phyloP scores from a whole-genome alignment of 2,888 invertebrate species.

The Glyphotaelius pellucidus region DNA sequence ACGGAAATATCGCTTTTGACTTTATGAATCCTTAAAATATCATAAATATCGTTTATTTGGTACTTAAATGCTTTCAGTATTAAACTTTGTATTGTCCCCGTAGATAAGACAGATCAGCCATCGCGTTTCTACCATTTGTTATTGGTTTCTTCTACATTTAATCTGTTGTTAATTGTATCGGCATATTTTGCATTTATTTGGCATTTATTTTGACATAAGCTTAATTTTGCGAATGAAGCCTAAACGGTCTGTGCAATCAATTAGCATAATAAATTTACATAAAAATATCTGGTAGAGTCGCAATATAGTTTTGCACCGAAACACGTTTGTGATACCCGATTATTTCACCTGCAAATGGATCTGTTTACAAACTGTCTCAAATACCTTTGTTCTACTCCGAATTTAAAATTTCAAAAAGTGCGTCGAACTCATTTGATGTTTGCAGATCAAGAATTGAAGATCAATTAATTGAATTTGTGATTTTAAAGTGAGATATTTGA shows the following conservation, averaged over 20 bases:
- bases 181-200: background rate
- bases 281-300: background rate
- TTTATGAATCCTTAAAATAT: too few relatives aligned
- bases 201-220: background rate
- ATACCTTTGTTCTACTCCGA: background rate
- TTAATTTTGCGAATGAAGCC: background rate
- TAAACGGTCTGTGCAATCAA: background rate
- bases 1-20: background rate
- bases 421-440: background rate
- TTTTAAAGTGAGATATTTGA: background rate
- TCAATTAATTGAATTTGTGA: background rate
- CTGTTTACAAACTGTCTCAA: conserved; percentile 2
- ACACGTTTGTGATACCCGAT: background rate
- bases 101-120: background rate
- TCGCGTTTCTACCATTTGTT: background rate
- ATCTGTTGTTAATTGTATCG: background rate
- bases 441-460: background rate
- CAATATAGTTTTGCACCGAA: background rate
- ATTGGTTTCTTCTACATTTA: background rate
- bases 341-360: background rate
- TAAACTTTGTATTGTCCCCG: background rate
- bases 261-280: background rate
- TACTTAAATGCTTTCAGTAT: too few relatives aligned
- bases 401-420: background rate
- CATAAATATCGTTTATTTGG: too few relatives aligned